phyloP scores from a whole-genome alignment of 2,888 invertebrate genomes.

The Catonia carolina region DNA sequence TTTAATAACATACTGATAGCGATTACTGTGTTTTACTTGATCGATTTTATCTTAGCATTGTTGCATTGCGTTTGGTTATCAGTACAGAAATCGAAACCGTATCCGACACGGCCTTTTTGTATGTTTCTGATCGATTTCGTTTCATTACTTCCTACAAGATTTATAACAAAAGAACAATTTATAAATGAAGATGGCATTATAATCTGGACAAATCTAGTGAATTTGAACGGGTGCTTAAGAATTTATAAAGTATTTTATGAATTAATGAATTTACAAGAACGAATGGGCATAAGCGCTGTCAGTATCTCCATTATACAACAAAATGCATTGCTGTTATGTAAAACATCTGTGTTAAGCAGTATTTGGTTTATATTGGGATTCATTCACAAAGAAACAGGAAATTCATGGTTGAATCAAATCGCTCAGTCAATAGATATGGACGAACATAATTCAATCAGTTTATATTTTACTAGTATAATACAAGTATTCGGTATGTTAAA shows the following conservation, averaged over 20 bases:
- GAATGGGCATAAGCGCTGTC: neutral
- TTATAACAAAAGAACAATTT: neutral
- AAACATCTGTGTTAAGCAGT: too few relatives aligned
- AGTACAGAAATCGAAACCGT: neutral
- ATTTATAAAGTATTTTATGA: conserved; percentile 1
- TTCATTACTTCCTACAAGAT: neutral
- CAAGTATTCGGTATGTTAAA: neutral
- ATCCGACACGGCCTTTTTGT: neutral
- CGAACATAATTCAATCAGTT: neutral
- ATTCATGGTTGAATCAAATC: neutral
- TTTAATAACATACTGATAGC: neutral
- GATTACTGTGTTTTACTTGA: neutral
- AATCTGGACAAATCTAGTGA: neutral
- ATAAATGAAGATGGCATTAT: neutral
- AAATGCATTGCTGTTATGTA: too few relatives aligned
- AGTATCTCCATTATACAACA: neutral
- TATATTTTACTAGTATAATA: neutral
- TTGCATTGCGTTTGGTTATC: neutral
- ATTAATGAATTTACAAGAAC: neutral
- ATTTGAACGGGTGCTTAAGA: neutral
- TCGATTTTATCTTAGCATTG: neutral
- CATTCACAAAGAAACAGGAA: too few relatives aligned
- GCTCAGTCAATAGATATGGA: neutral
- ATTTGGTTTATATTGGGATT: too few relatives aligned
- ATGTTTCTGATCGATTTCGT: neutral